These are phyloP conservation scores for Delphinus delphis DNA, from an alignment of 2,113 vertebrate species.

Conservation along the genomic window DNA sequence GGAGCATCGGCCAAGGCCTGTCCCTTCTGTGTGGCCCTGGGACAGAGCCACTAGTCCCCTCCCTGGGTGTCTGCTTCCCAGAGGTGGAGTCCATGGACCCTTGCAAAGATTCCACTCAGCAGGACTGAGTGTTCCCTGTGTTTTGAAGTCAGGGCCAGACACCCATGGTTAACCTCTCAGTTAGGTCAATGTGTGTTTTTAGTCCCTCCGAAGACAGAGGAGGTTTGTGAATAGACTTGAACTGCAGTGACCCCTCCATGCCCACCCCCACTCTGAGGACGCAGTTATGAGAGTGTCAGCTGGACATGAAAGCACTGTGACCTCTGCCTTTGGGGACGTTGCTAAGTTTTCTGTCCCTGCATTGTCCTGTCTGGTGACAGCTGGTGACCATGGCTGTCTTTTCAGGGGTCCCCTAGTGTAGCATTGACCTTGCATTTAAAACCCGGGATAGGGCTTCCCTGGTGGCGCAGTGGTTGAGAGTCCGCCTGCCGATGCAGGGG, in stretches of 20 bases:
- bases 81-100: background rate
- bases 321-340: background rate
- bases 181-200: background rate
- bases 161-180: background rate
- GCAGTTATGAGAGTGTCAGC: background rate
- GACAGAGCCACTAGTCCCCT: background rate
- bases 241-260: background rate
- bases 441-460: background rate
- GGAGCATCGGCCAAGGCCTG: background rate
- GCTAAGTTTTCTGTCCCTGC: background rate
- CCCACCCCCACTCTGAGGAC: background rate
- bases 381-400: background rate
- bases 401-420: background rate
- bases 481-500: too few species aligned
- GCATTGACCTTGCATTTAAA: background rate
- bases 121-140: background rate
- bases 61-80: background rate
- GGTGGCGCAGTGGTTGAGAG: too few species aligned
- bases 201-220: background rate
- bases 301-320: background rate
- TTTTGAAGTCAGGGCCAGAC: background rate
- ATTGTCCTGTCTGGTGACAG: fast-evolving
- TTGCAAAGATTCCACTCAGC: background rate
- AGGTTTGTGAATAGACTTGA: background rate
- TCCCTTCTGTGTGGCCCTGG: background rate